Conservation (phyloP, 2,888 invertebrate genomes). For the Germaria angustata region DNA sequence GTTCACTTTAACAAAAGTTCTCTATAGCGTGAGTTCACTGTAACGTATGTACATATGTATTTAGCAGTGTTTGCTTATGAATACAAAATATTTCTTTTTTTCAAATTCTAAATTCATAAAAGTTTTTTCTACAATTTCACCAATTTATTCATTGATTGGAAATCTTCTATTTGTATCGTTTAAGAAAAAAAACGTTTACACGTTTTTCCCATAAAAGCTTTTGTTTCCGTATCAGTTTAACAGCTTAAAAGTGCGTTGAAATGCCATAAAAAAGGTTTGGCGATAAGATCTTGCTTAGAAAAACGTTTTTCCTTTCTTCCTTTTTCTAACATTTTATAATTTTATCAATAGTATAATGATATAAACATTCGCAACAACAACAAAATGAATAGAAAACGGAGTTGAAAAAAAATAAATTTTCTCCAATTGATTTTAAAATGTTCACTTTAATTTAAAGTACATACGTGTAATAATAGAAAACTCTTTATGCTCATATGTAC, state of each 20-base stretch:
- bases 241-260: not conserved
- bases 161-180: too few species aligned
- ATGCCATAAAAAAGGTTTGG: conserved; percentile 14
- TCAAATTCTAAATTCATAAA: too few species aligned
- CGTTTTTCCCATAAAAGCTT: conserved; percentile 39
- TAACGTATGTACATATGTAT: too few species aligned
- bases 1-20: too few species aligned
- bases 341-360: conserved; percentile 24
- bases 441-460: conserved; percentile 6
- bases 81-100: too few species aligned
- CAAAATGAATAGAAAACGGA: too few species aligned
- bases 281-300: conserved; percentile 36
- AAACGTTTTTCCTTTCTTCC: not conserved
- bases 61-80: too few species aligned
- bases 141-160: too few species aligned
- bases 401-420: not conserved
- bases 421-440: conserved; percentile 34
- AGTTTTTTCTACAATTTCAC: too few species aligned
- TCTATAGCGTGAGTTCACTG: too few species aligned
- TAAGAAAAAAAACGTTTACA: conserved; percentile 4
- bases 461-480: too few species aligned
- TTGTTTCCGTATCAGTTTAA: conserved; percentile 12
- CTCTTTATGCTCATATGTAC: too few species aligned
- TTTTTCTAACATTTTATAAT: not conserved
- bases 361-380: not conserved